Evolutionary conservation across 2,797 vertebrate genomes (phyloP), one percentile per base, ranked within the genome.

Genomic region (Gymnothorax javanicus): DNA sequence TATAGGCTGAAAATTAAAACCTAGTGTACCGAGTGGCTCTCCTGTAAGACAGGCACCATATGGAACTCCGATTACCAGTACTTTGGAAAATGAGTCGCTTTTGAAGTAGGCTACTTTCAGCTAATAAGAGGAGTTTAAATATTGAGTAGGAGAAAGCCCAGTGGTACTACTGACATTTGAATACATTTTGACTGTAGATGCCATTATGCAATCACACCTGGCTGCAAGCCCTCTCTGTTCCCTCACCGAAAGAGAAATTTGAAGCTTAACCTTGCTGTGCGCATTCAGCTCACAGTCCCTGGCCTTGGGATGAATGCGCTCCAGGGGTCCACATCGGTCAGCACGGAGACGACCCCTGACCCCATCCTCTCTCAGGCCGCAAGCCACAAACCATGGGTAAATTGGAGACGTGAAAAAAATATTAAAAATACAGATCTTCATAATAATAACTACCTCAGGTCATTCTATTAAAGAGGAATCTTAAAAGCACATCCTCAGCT

Each of bases 241-340:
- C 60, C 58, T 69, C 57, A 50, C 54, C 15, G 57, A 75, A 71
- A 52, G 57, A 59, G 73, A 64, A 62, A 58, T 25, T 20, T 27
- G 60, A 67, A 85, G n/a, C 11, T 54, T 25, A 85, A 85, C 20
- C 27, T 93, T 91, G 92, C 93, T 83, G 94, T 96, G 94, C 94
- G 95, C 94, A 96, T 96, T 96, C 95, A 91, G 89, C 94, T 96
- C 95, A 95, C 95, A 94, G 91, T 91, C 89, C 89, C 87, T 89
- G 95, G 95, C 96, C 95, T 95, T 96, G 95, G 95, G 95, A n/a
- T 96, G 95, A 96, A 93, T 92, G 92, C 27, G 57, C 92, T 93
- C 92, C 92, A 91, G 92, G 90, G 93, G 90, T 90, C 90, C 90
- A 93, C 89, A 90, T 91, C 94, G 90, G 92, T 92, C 92, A 93